A percentile compares a stretch with the other conserved stretches of the same genome.
Evolutionary conservation across 2,888 invertebrate species (phyloP).

Genomic region (Petrolisthes cinctipes): DNA sequence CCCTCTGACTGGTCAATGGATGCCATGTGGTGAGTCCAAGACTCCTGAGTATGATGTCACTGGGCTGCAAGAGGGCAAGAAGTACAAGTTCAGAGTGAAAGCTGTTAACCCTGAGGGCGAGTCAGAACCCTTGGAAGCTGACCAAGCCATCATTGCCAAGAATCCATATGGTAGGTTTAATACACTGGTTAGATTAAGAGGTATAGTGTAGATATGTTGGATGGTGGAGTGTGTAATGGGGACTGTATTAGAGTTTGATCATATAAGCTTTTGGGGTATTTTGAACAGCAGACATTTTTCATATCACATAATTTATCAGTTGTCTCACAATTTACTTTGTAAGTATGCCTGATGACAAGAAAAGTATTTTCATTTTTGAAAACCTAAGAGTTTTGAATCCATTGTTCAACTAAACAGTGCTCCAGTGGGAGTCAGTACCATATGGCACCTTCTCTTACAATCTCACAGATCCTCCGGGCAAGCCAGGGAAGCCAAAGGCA

Average conservation of each 20-base stretch:
- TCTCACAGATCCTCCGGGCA: conserved; percentile 85
- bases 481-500: conserved; percentile 89
- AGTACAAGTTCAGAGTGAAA: conserved; percentile 97
- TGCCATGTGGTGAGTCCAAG: conserved; percentile 88
- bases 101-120: conserved; percentile 99
- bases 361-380: background rate
- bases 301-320: background rate
- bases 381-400: background rate
- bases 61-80: conserved; percentile 92
- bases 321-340: background rate
- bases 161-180: conserved; percentile 90
- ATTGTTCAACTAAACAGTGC: background rate
- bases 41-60: conserved; percentile 82
- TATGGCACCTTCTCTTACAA: background rate
- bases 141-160: conserved; percentile 94
- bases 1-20: conserved; percentile 81
- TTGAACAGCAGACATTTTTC: too few relatives aligned
- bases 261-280: too few relatives aligned
- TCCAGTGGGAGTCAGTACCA: background rate
- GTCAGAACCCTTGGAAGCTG: conserved; percentile 94
- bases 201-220: too few relatives aligned
- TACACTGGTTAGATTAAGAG: background rate
- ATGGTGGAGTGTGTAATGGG: too few relatives aligned
- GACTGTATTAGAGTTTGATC: too few relatives aligned
- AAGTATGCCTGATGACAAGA: background rate